These are phyloP conservation scores for Epinephelus cyanopodus DNA, from an alignment of 2,113 vertebrate genomes.

Conservation along the genomic window DNA sequence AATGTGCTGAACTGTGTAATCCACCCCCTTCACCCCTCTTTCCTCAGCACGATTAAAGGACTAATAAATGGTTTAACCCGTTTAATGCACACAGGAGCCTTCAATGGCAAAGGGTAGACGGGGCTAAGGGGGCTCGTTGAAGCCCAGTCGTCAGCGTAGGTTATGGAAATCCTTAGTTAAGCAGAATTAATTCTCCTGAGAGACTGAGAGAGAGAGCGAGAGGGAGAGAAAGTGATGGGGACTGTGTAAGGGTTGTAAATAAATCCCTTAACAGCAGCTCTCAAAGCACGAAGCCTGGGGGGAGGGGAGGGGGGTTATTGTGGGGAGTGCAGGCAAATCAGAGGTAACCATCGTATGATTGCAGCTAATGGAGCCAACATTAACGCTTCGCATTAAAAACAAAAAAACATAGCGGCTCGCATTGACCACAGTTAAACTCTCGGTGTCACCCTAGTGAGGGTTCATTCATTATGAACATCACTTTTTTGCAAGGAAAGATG, in stretches of 20 bases:
- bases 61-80: conserved; percentile 55
- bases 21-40: conserved; percentile 17
- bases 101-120: conserved; percentile 22
- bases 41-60: conserved; percentile 37
- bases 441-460: not conserved
- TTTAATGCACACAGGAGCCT: conserved; percentile 41
- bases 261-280: conserved; percentile 67
- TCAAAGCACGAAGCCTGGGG: conserved; percentile 34
- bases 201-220: conserved; percentile 19
- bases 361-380: conserved; percentile 46
- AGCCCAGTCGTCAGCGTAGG: conserved; percentile 35
- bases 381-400: conserved; percentile 6
- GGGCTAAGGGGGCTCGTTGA: conserved; percentile 28
- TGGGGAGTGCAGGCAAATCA: conserved; percentile 32
- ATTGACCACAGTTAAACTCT: conserved; percentile 14
- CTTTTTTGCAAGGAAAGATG: conserved; percentile 37
- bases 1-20: conserved; percentile 53
- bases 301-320: conserved; percentile 29
- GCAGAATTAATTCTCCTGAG: conserved; percentile 64
- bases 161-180: conserved; percentile 72
- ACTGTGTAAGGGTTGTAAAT: conserved; percentile 63
- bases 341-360: conserved; percentile 49
- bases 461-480: conserved; percentile 24
- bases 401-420: not conserved
- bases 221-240: conserved; percentile 37